Evolutionary conservation across 2,113 vertebrate genomes (phyloP), one percentile per base, ranked within the genome.

Genomic region (Aramus guarauna): DNA sequence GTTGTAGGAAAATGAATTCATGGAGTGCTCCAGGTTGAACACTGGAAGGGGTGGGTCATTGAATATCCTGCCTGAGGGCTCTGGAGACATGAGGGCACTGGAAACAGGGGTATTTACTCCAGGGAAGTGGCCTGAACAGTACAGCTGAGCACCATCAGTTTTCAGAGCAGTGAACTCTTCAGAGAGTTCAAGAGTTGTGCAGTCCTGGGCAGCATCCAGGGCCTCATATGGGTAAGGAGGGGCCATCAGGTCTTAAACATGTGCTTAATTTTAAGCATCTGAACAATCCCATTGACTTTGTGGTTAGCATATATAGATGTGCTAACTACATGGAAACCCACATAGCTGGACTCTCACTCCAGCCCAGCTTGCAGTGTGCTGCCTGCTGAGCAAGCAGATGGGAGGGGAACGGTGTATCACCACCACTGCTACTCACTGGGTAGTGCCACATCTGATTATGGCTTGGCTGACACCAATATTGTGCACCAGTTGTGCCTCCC

Each of bases 401-500:
- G 11, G 62, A 69, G 41, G 17, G 48, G 8, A 76, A 3, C 22
- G 29, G 34, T 15, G 32, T 55, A 58, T 50, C 19, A 11, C 14
- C 53, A 64, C 21, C 45, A 8, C 48, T 66, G 52, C 59, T 60
- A 0, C 62, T 50, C 55, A 12, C 37, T 37, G 47, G 1, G 41
- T 13, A 36, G 26, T 37, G 63, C 11, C 20, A 5, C 5, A 41
- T 5, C 26, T 67, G 36, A 12, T 32, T 27, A 4, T 6, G 47
- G 39, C 47, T 67, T 50, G 56, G 12, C 52, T 64, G 68, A 34
- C 56, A 64, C 39, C 0, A 0, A 1, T 16, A 6, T 0, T 12
- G 27, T 21, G 41, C 50, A 55, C 11, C 11, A 22, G 20, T 2
- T 88, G 39, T 78, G 34, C n/a, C 37, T 39, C 47, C 21, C 22